Base-by-base conservation (phyloP, 2,888 invertebrate genomes). In the Dexiosoma caninum region DNA sequence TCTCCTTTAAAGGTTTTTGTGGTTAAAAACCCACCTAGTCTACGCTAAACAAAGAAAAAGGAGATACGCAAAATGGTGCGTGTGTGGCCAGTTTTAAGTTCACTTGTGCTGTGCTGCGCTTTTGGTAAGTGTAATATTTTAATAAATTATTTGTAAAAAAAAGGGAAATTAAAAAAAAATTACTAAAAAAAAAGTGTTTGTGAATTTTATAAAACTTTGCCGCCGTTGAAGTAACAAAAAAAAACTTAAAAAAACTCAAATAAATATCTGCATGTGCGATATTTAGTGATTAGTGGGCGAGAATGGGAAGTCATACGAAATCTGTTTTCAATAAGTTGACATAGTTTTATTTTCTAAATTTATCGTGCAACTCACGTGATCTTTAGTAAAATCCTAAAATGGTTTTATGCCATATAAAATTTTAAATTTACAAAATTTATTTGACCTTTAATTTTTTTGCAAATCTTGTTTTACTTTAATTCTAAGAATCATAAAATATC, bases 21-120 rank as follows among this genome's bases (percentile, higher is more conserved):
- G 71, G 60, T 60, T 51, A 14, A 51, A 70, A 51, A 40, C 40
- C 16, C 55, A 44, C 40, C 57, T 49, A 81, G 69, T 82, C 80
- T 83, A 71, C 81, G 85, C 83, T 80, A 82, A 83, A 82, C 81
- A 84, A 84, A 85, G 83, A 84, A 85, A 83, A 84, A 85, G 83
- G 87, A 84, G 84, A 85, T 85, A 85, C 85, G 85, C 87, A 89
- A 86, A 82, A 90, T 90, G 90, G 88, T 89, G 88, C 87, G 88
- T 86, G 88, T 88, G 87, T 87, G 89, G 86, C 85, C 88, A 83
- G 84, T 88, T 81, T 85, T 90, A 85, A 86, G 88, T 86, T 83
- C 89, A 83, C 84, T 90, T 83, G 83, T 89, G 84, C 82, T 90
- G 83, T 89, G 86, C 85, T 84, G 84, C 83, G 87, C 86, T 83